Base-by-base conservation (phyloP, 2,113 vertebrate genomes). In the Prochilodus magdalenae region DNA sequence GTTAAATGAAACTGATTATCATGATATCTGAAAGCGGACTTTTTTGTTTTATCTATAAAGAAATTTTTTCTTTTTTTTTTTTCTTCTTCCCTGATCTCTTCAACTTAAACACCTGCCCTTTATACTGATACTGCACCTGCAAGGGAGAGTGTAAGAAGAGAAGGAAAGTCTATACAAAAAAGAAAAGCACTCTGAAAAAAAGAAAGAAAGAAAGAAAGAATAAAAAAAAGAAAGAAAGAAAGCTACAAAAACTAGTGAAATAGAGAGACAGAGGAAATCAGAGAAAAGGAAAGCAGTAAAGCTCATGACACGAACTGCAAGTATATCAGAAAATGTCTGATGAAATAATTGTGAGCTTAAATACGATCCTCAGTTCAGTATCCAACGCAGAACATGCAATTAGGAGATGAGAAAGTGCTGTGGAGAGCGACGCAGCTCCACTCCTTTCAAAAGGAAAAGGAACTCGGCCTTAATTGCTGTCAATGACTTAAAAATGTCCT, bases 181-280 rank as follows among this genome's bases (percentile, higher is more conserved):
- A 44, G 8, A 62, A 10, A 24, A 55, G 33, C 40, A 44, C 8
- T 44, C 8, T 44, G 1, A 69, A 24, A 62, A 63, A 8, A 26
- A 76, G 12, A 8, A 29, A 29, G 49, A 71, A 26, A 33, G 11
- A 62, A 15, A 30, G 15, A 12, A 49, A 65, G 14, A 14, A 22
- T 15, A 13, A 49, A 70, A 24, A 4, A 59, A 29, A 76, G 51
- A 82, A 75, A 24, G 27, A 66, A 72, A 40, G 71, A 18, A 11
- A 55, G 53, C 1, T 6, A n/a, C n/a, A n/a, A 55, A 18, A 4
- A 6, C 18, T 20, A 66, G 1, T 40, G 18, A 36, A 2, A n/a
- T 1, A 67, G 30, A 36, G 15, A 67, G 30, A 67, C 30, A 67
- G 30, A 67, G 30, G 16, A 30, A 36, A 10, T 8, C 7, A 33